Conservation (phyloP, 2,113 vertebrate genomes). For the Rhegmatorhina hoffmannsi region DNA sequence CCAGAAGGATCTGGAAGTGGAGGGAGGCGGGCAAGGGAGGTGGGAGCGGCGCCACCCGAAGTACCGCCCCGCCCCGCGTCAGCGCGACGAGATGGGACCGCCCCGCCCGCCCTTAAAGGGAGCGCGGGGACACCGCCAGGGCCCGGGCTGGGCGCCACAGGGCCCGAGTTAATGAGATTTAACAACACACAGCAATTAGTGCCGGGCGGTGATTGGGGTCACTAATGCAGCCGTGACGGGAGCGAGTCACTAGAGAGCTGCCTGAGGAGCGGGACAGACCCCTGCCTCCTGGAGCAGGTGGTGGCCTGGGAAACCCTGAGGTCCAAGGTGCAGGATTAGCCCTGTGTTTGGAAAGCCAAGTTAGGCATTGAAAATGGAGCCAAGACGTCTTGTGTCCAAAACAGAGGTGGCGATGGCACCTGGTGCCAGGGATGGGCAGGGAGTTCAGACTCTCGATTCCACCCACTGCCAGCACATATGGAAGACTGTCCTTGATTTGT, state of each 20-base stretch:
- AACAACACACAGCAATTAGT: fast-evolving
- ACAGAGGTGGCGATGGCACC: fast-evolving
- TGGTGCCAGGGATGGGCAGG: fast-evolving
- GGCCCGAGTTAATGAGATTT: fast-evolving
- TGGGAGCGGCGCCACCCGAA: neutral
- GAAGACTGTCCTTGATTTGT: neutral
- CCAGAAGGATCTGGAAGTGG: slow-evolving; percentile 77
- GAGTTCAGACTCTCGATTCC: fast-evolving
- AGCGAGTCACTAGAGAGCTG: neutral
- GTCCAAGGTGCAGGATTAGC: fast-evolving
- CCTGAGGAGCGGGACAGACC: neutral
- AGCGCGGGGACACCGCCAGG: fast-evolving
- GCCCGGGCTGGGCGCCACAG: fast-evolving
- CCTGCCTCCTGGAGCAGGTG: neutral
- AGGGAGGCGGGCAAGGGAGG: neutral
- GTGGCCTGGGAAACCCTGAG: fast-evolving
- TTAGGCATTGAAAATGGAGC: fast-evolving
- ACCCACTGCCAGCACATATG: fast-evolving
- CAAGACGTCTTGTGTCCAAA: fast-evolving
- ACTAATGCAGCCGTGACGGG: fast-evolving
- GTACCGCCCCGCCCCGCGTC: neutral
- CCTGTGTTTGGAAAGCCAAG: fast-evolving
- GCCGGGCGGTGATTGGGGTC: neutral
- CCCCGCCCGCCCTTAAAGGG: neutral
- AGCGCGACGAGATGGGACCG: neutral